These are phyloP conservation scores for Xiphophorus maculatus DNA, from an alignment of 2,113 vertebrate genomes.

Conservation along the genomic window DNA sequence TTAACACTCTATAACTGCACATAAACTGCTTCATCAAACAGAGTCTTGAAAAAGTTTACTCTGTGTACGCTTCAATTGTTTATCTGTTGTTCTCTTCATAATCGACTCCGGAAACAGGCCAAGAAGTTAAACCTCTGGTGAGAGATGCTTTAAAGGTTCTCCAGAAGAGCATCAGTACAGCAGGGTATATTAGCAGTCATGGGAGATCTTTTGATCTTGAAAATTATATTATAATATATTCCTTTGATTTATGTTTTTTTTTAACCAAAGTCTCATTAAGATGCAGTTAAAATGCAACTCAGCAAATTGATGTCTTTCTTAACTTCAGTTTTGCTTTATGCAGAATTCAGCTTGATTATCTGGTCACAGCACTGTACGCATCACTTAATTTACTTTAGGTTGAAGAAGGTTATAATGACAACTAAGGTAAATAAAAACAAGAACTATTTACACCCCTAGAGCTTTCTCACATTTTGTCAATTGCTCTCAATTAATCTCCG, in stretches of 20 bases:
- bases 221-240: slow-evolving; percentile 82
- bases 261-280: slow-evolving; percentile 64
- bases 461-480: not conserved
- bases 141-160: slow-evolving; percentile 66
- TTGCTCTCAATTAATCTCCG: too few species aligned
- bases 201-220: slow-evolving; percentile 77
- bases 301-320: slow-evolving; percentile 73
- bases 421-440: slow-evolving; percentile 15
- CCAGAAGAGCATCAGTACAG: slow-evolving; percentile 69
- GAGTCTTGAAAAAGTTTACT: slow-evolving; percentile 64
- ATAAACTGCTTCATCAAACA: slow-evolving; percentile 28
- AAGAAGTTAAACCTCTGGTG: slow-evolving; percentile 56
- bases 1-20: slow-evolving; percentile 6
- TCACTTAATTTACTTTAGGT: not conserved
- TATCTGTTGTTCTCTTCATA: slow-evolving; percentile 41
- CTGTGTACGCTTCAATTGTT: slow-evolving; percentile 53
- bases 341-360: slow-evolving; percentile 19
- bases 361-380: not conserved
- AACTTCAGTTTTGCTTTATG: slow-evolving; percentile 52
- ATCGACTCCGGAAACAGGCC: slow-evolving; percentile 45
- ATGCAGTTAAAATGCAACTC: slow-evolving; percentile 73
- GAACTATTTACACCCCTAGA: not conserved
- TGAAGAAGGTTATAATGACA: not conserved
- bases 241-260: slow-evolving; percentile 73
- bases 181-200: slow-evolving; percentile 73